phyloP scores from a whole-genome alignment of 2,888 invertebrate species.

The Apotomis capreana region DNA sequence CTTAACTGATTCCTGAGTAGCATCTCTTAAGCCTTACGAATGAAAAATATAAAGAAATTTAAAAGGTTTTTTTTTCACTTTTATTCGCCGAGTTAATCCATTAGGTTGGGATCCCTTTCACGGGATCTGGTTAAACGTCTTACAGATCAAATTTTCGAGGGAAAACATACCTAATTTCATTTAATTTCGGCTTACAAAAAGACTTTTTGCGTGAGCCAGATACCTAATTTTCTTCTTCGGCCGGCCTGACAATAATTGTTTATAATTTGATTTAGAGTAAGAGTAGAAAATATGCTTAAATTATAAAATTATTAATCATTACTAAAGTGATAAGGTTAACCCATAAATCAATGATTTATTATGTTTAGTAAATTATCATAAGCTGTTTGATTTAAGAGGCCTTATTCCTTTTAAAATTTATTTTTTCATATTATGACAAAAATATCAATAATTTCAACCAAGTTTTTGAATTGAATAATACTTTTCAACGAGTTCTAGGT shows the following conservation, averaged over 20 bases:
- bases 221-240: not conserved
- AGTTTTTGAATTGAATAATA: no score
- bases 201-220: conserved; percentile 13
- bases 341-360: no score
- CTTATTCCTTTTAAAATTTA: no score
- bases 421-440: no score
- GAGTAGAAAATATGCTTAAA: not conserved
- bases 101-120: conserved; percentile 30
- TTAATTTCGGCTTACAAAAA: conserved; percentile 25
- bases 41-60: conserved; percentile 29
- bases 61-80: conserved; percentile 34
- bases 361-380: no score
- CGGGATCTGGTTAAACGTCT: conserved; percentile 26
- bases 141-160: conserved; percentile 31
- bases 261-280: not conserved
- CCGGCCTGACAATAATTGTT: not conserved
- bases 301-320: not conserved
- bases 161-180: conserved; percentile 34
- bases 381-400: no score
- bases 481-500: no score
- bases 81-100: conserved; percentile 35
- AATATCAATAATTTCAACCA: no score
- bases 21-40: conserved; percentile 20
- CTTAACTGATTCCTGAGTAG: conserved; percentile 28
- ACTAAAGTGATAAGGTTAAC: no score